Percentiles rank a stretch among this genome's conserved stretches.
Evolutionary conservation across 1,140 invertebrate species (phyloP).

Genomic region (Leguminivora glycinivorella): DNA sequence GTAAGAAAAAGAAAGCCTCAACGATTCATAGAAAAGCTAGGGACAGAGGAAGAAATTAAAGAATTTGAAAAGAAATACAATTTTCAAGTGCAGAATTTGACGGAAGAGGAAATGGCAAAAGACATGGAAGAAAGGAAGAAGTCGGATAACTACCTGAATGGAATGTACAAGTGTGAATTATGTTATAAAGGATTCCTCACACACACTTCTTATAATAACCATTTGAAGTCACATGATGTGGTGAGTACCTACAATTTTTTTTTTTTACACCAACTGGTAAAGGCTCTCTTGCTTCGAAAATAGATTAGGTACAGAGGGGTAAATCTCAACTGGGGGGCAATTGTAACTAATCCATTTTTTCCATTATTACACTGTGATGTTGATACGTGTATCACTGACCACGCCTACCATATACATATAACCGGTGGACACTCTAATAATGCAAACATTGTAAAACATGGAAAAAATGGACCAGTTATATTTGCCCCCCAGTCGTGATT

Average conservation of each 20-base stretch:
- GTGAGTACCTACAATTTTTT: not conserved
- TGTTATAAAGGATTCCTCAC: slow-evolving; percentile 8
- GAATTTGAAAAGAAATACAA: slow-evolving; percentile 20
- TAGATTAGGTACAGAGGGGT: no score
- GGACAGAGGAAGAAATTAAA: not conserved
- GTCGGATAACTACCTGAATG: not conserved
- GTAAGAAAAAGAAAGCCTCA: not conserved
- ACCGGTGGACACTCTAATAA: no score
- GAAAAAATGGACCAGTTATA: no score
- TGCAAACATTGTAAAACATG: no score
- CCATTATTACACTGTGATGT: no score
- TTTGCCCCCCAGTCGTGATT: no score
- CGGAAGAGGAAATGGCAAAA: slow-evolving; percentile 3
- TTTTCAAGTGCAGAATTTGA: not conserved
- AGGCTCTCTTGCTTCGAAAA: no score
- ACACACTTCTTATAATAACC: slow-evolving; percentile 11
- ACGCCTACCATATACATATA: no score
- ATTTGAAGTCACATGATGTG: slow-evolving; percentile 8
- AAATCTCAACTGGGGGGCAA: no score
- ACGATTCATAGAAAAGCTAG: not conserved
- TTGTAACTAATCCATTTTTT: no score
- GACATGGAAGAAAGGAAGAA: slow-evolving; percentile 13
- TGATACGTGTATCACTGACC: no score
- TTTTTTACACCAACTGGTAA: no score
- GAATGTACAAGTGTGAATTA: slow-evolving; percentile 4